Evolutionary conservation across 2,113 vertebrate genomes (phyloP), one percentile per base, ranked within the genome.

Genomic region (Halichoeres trimaculatus): DNA sequence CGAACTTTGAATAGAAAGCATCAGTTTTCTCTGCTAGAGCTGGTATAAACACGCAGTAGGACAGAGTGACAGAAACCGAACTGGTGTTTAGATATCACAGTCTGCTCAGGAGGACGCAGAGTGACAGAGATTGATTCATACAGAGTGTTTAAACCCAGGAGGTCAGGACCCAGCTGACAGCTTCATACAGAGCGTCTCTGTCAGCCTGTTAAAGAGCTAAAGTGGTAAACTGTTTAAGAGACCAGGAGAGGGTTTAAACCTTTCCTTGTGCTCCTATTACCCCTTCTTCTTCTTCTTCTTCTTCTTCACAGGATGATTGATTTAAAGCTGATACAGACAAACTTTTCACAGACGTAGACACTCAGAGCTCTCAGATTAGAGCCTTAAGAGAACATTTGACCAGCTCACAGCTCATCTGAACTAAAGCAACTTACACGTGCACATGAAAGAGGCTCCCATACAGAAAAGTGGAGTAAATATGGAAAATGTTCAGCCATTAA

Each of bases 191-290:
- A 69, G 65, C 23, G 47, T 16, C 47, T 58, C 50, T 83, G 67
- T 55, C 47, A 11, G 20, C 43, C 43, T 35, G 70, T 65, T 55
- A 68, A 50, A 40, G 61, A 71, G 45, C n/a, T 45, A n/a, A 72
- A 84, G 60, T 63, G 62, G 45, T 73, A 55, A 71, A 72, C 16
- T 66, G 63, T 83, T 76, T 73, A 65, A 80, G 13, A 43, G 41
- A 41, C 62, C 14, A 62, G 45, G 51, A 63, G 81, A 35, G 38
- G 14, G 43, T 67, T 36, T 40, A 8, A 52, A 41, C 59, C 30
- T 4, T 6, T 30, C 30, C 6, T 6, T 30, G 30, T 30, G 30
- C 30, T 30, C 30, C 6, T 6, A 30, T 30, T 30, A 30, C 30
- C 30, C 6, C 30, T 10, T 51, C 35, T 24, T 56, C 23, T 70